Conservation (phyloP, 2,888 invertebrate genomes). For the Alitta virens region DNA sequence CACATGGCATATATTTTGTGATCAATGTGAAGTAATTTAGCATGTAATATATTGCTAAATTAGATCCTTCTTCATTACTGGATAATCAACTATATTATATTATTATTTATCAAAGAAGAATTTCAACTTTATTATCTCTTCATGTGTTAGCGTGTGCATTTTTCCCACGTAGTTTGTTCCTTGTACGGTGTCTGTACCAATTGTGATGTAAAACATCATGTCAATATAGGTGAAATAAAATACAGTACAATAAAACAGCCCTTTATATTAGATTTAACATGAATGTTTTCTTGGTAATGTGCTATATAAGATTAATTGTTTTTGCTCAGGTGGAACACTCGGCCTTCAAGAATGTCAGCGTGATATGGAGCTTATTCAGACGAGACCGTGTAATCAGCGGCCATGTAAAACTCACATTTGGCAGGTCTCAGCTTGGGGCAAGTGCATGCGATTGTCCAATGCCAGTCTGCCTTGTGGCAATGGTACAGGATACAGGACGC, state of each 20-base stretch:
- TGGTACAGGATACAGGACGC: conserved; percentile 9
- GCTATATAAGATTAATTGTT: not conserved
- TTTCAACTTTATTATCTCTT: too few relatives aligned
- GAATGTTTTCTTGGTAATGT: not conserved
- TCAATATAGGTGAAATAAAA: not conserved
- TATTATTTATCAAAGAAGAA: too few relatives aligned
- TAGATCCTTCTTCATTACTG: too few relatives aligned
- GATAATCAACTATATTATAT: too few relatives aligned
- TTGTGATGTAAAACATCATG: too few relatives aligned
- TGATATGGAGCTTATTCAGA: conserved; percentile 14
- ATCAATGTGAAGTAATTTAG: too few relatives aligned
- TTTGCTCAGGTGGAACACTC: not conserved
- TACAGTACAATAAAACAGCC: not conserved
- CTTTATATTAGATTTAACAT: not conserved
- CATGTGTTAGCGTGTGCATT: too few relatives aligned
- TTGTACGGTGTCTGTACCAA: too few relatives aligned
- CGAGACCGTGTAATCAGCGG: conserved; percentile 18
- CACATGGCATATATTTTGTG: too few relatives aligned
- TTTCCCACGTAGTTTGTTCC: too few relatives aligned
- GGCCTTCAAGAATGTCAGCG: not conserved
- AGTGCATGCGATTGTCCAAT: conserved; percentile 11
- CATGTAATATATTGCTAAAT: too few relatives aligned
- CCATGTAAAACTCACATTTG: conserved; percentile 20
- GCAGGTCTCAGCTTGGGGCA: conserved; percentile 20
- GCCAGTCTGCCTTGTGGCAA: conserved; percentile 17